Percentiles rank a stretch among this genome's conserved stretches.
Conservation (phyloP, 2,888 invertebrate species). For the Cepaea hortensis region DNA sequence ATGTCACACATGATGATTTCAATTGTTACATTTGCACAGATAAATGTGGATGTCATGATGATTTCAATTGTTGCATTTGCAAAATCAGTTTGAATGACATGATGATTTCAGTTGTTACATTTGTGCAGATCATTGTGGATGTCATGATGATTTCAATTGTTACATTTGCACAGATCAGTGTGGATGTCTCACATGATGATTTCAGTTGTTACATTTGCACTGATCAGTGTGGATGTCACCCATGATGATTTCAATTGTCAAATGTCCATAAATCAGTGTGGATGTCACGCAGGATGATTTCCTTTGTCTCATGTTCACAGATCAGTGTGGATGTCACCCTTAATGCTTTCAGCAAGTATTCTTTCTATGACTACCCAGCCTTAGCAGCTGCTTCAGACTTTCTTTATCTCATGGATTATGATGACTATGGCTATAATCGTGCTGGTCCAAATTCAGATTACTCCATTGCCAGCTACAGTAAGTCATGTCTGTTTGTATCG, state of each 20-base stretch:
- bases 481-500: background rate
- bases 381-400: constrained; percentile 71
- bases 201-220: no score
- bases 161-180: no score
- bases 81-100: no score
- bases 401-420: constrained; percentile 76
- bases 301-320: constrained; percentile 54
- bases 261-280: background rate
- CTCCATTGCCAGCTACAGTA: constrained; percentile 60
- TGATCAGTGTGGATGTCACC: no score
- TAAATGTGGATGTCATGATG: no score
- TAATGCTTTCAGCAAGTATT: constrained; percentile 73
- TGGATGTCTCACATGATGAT: no score
- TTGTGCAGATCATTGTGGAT: no score
- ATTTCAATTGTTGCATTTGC: no score
- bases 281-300: background rate
- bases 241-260: background rate
- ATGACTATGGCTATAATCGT: constrained; percentile 71
- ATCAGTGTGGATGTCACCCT: constrained; percentile 76
- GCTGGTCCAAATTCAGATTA: constrained; percentile 71
- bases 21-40: no score
- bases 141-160: no score
- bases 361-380: constrained; percentile 74
- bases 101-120: no score
- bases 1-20: no score